phyloP scores from a whole-genome alignment of 2,113 vertebrate genomes.

The Antechinus flavipes region DNA sequence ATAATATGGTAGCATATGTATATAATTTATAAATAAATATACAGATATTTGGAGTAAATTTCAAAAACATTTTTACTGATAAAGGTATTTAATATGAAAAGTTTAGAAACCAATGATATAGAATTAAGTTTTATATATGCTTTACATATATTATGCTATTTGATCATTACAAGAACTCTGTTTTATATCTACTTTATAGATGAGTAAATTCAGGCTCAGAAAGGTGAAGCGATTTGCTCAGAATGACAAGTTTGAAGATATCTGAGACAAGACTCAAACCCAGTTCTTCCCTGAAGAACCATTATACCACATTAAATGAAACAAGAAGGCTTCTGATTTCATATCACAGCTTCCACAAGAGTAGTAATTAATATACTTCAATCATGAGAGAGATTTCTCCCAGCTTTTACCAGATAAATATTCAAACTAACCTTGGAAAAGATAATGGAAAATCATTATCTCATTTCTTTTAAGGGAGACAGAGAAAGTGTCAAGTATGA shows the following conservation, averaged over 20 bases:
- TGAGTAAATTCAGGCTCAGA: neutral
- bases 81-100: neutral
- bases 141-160: neutral
- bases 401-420: neutral
- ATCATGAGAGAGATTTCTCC: neutral
- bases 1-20: neutral
- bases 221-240: neutral
- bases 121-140: neutral
- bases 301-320: neutral
- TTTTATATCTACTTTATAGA: neutral
- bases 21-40: neutral
- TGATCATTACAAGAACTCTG: neutral
- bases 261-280: neutral
- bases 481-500: neutral
- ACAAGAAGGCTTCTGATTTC: neutral
- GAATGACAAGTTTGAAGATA: neutral
- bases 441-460: neutral
- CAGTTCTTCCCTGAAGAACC: neutral
- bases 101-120: neutral
- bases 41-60: neutral
- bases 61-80: neutral
- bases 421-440: neutral
- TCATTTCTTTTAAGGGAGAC: neutral
- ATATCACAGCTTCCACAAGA: neutral
- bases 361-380: neutral